Conservation (phyloP, 2,888 invertebrate genomes). For the Diplazon laetatorius region DNA sequence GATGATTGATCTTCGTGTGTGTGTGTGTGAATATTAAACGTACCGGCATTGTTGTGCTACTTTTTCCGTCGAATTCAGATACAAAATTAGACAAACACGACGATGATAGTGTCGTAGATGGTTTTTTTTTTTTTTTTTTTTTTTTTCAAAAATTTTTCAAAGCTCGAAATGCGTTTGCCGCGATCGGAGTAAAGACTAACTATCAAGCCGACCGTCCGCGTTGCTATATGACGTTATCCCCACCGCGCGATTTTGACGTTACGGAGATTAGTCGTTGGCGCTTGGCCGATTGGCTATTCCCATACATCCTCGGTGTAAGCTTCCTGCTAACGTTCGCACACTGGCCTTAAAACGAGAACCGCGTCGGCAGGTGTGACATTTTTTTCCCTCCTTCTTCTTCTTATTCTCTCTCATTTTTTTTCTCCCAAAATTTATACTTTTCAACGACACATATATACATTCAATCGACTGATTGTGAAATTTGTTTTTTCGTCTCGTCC, state of each 20-base stretch:
- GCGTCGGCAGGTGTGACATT: too few species aligned
- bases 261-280: slow-evolving; percentile 72
- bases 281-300: slow-evolving; percentile 78
- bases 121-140: too few species aligned
- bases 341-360: slow-evolving; percentile 42
- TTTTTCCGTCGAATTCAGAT: slow-evolving; percentile 54
- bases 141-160: too few species aligned
- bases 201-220: slow-evolving; percentile 82
- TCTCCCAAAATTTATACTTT: too few species aligned
- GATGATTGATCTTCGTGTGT: slow-evolving; percentile 6
- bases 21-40: slow-evolving; percentile 64
- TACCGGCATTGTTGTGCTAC: slow-evolving; percentile 76
- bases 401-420: too few species aligned
- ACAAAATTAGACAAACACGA: slow-evolving; percentile 60
- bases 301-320: slow-evolving; percentile 77
- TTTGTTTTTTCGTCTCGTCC: too few species aligned
- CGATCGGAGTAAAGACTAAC: slow-evolving; percentile 78
- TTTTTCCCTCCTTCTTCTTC: too few species aligned
- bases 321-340: slow-evolving; percentile 68
- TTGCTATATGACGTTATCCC: slow-evolving; percentile 83
- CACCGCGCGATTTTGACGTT: slow-evolving; percentile 76
- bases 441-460: too few species aligned
- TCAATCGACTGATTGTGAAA: too few species aligned
- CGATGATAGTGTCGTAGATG: slow-evolving; percentile 46
- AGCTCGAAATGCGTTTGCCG: slow-evolving; percentile 75